Percentiles rank a stretch among this genome's conserved stretches.
Conservation (phyloP, 2,113 vertebrate species). For the Cyanoliseus patagonus region DNA sequence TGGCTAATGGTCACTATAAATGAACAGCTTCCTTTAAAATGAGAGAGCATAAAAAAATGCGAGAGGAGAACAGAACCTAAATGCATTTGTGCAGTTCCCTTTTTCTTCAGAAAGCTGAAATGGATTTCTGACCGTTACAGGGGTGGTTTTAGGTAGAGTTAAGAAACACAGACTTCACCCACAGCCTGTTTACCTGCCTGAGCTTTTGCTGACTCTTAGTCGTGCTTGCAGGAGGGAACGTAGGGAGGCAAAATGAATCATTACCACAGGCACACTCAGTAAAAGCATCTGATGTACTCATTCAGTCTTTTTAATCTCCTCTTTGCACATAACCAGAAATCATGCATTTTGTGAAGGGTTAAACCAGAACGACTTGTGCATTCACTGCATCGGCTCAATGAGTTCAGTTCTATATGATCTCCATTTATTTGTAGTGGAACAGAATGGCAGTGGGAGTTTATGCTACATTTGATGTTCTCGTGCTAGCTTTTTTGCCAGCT, state of each 20-base stretch:
- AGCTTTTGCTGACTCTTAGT: constrained; percentile 11
- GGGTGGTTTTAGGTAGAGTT: constrained; percentile 20
- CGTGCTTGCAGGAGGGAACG: neutral
- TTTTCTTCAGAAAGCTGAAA: constrained; percentile 20
- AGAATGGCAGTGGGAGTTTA: constrained; percentile 65
- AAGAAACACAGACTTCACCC: neutral
- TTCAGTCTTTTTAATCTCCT: neutral
- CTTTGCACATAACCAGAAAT: neutral
- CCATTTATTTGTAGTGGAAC: constrained; percentile 57
- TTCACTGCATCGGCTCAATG: constrained; percentile 49
- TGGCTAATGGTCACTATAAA: constrained; percentile 34
- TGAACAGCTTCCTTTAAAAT: constrained; percentile 16
- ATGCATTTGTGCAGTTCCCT: neutral
- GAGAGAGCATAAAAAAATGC: neutral
- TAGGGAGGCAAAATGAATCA: constrained; percentile 45
- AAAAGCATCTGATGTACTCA: constrained; percentile 16
- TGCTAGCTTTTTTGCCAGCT: constrained; percentile 54
- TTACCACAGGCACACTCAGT: constrained; percentile 6
- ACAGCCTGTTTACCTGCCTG: neutral
- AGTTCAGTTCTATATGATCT: constrained; percentile 29
- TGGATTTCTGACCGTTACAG: neutral
- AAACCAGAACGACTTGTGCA: neutral
- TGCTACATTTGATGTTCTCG: constrained; percentile 62
- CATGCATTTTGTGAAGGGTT: neutral
- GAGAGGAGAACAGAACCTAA: constrained; percentile 6